A percentile compares a stretch with the other conserved stretches of the same genome.
These are phyloP conservation scores for Andrena bucephala DNA, from an alignment of 2,888 invertebrate species.

Conservation along the genomic window DNA sequence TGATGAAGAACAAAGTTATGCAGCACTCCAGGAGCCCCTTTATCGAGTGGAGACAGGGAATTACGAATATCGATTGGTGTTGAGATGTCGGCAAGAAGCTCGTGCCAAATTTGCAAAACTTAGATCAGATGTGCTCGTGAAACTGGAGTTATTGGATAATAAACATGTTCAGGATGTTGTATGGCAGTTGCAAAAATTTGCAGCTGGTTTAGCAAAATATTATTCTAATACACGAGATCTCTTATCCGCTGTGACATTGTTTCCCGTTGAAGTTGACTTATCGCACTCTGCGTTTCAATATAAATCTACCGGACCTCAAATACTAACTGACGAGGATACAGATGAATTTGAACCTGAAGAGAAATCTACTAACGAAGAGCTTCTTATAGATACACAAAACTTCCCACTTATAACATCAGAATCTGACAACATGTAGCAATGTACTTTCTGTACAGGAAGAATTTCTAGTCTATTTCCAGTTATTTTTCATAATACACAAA, in stretches of 20 bases:
- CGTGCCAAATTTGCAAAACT: conserved; percentile 93
- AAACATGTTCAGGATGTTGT: conserved; percentile 99
- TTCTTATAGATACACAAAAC: conserved; percentile 67
- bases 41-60: conserved; percentile 99
- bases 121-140: conserved; percentile 96
- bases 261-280: conserved; percentile 98
- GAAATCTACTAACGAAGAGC: conserved; percentile 60
- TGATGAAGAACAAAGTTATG: conserved; percentile 98
- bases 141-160: conserved; percentile 98
- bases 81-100: conserved; percentile 98
- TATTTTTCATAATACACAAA: conserved; percentile 17
- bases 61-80: conserved; percentile 98
- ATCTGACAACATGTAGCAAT: conserved; percentile 60
- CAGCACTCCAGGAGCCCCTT: conserved; percentile 96
- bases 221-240: conserved; percentile 92
- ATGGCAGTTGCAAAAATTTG: conserved; percentile 92
- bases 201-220: conserved; percentile 92
- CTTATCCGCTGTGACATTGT: conserved; percentile 91
- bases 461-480: conserved; percentile 4
- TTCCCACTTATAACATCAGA: conserved; percentile 56
- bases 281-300: conserved; percentile 97
- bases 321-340: conserved; percentile 74
- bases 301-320: conserved; percentile 87
- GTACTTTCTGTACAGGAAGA: neutral
- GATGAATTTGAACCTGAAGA: conserved; percentile 64